phyloP scores from a whole-genome alignment of 2,797 vertebrate genomes.

The Eulemur coronatus region DNA sequence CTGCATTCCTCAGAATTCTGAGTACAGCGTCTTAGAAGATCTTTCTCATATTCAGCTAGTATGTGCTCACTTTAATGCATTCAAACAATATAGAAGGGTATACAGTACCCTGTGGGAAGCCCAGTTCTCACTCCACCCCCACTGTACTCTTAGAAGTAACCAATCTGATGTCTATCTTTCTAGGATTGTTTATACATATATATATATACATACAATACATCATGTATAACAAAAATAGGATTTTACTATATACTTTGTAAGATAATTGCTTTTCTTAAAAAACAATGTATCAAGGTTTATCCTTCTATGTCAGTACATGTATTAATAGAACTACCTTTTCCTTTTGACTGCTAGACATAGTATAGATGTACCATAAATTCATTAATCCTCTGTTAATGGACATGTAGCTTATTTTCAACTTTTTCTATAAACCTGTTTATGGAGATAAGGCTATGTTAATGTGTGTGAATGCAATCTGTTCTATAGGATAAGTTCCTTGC shows the following conservation, averaged over 20 bases:
- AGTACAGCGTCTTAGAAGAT: background rate
- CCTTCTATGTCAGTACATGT: background rate
- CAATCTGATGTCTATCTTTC: background rate
- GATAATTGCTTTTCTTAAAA: background rate
- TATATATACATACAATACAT: no score
- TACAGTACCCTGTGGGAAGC: background rate
- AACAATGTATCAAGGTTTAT: background rate
- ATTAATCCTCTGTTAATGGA: background rate
- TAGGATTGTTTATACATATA: background rate
- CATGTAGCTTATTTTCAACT: slow-evolving; percentile 3
- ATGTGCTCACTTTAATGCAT: background rate
- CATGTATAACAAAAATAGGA: background rate
- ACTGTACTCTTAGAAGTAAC: background rate
- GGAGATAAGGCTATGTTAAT: background rate
- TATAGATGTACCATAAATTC: background rate
- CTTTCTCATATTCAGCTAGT: background rate
- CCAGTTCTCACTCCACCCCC: no score
- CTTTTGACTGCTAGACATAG: background rate
- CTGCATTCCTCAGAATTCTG: background rate
- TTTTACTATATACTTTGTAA: background rate
- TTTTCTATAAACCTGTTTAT: background rate
- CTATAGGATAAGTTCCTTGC: background rate
- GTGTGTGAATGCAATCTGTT: background rate
- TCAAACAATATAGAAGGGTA: background rate
- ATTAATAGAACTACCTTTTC: background rate